Percentiles rank a stretch among this genome's conserved stretches.
phyloP scores from a whole-genome alignment of 2,797 vertebrate species.

The Sphenodon punctatus region DNA sequence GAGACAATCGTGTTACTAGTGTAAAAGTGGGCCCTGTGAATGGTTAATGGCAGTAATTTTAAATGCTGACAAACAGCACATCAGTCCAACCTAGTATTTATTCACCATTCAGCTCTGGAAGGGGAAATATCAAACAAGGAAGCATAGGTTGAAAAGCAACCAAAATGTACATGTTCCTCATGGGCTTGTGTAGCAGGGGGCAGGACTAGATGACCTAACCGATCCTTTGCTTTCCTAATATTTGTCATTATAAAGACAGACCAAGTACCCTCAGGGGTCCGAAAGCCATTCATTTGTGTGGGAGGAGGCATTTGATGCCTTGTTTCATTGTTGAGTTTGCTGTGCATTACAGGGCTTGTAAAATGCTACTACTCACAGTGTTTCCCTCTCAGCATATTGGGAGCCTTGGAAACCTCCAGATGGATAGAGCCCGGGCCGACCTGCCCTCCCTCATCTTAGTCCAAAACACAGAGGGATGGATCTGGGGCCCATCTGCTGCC shows the following conservation, averaged over 20 bases:
- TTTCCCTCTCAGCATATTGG: accelerated
- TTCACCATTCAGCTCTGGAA: not conserved
- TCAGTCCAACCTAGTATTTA: not conserved
- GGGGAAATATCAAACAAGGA: not conserved
- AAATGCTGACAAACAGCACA: not conserved
- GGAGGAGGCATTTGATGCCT: not conserved
- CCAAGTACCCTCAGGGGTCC: not conserved
- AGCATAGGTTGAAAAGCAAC: not conserved
- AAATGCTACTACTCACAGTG: not conserved
- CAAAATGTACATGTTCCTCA: not conserved
- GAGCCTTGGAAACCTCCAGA: not conserved
- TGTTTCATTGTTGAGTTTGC: not conserved
- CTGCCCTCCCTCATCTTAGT: not conserved
- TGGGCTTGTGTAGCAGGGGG: not conserved
- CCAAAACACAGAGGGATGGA: not conserved
- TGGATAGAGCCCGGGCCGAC: not conserved
- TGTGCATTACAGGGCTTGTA: not conserved
- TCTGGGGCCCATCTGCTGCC: not conserved
- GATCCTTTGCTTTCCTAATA: not conserved
- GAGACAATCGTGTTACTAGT: not conserved
- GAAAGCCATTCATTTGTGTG: not conserved
- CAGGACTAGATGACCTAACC: not conserved
- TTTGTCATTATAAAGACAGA: not conserved
- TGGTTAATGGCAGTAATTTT: not conserved
- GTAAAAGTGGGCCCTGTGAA: not conserved